Evolutionary conservation across 1,140 invertebrate species (phyloP), one percentile per base, ranked within the genome.

Genomic region (Atopsyche davidsoni): DNA sequence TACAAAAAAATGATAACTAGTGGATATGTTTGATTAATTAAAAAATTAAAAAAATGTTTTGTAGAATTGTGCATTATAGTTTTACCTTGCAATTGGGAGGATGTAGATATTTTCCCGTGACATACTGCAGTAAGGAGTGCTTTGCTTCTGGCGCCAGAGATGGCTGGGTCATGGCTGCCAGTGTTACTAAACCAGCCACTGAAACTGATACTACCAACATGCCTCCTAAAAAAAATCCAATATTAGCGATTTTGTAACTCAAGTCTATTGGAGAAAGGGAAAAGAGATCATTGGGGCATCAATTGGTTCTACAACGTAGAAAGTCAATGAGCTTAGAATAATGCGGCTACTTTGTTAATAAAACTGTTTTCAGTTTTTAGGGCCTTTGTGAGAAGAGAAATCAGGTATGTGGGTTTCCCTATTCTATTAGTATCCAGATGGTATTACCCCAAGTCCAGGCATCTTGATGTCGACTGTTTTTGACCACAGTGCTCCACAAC

Each of bases 61-160:
- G 25, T 28, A 28, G 25, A 7, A 28, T 28, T 7, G 25, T 28
- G n/a, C n/a, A n/a, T n/a, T n/a, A n/a, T n/a, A n/a, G n/a, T n/a
- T n/a, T 75, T 36, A 91, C 86, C 61, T 83, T 84, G 67, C 90
- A 93, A 64, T 90, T 91, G 43, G 86, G 82, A 16, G 91, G 87
- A 39, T 90, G 77, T 23, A 93, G 75, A 74, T 93, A 93, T 67
- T 92, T 92, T 32, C 90, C 90, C 23, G 89, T 92, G 40, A 95
- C 88, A 67, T 91, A 92, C 63, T 92, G 89, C 44, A 94, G 76
- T 48, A 94, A 75, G 34, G 89, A 88, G 65, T 89, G 86, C 65
- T 92, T 90, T 22, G 88, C 87, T 72, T 90, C 86, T 2, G 86
- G 86, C 36, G 86, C 85, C 55, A 90, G 72, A 2, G 87, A 86